Conservation (phyloP, 2,888 invertebrate genomes). For the Ethmia dodecea region DNA sequence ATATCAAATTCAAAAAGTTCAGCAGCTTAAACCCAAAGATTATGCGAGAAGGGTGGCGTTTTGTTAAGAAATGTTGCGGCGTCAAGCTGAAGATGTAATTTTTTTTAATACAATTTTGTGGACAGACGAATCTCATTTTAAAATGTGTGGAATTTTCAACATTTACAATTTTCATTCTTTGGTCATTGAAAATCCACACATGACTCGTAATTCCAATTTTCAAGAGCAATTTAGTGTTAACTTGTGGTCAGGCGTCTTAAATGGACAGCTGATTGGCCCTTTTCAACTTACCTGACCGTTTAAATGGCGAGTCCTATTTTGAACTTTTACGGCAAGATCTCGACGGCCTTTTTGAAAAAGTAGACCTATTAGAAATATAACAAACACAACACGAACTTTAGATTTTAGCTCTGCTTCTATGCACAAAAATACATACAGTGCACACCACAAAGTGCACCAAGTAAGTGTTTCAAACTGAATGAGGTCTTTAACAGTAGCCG, state of each 20-base stretch:
- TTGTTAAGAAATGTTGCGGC: constrained; percentile 11
- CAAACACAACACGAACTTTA: too few species aligned
- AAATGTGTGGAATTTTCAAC: constrained; percentile 7
- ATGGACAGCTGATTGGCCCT: background rate
- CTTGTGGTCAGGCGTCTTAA: background rate
- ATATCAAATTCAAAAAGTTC: background rate
- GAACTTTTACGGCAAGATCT: background rate
- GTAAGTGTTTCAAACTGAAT: too few species aligned
- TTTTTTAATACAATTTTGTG: constrained; percentile 7
- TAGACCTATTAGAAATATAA: too few species aligned
- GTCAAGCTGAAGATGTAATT: constrained; percentile 2
- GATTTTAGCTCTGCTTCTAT: too few species aligned
- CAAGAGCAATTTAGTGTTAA: too few species aligned
- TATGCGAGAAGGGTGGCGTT: constrained; percentile 14
- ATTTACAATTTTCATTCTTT: constrained; percentile 6
- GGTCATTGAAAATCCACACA: background rate
- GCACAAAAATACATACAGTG: too few species aligned
- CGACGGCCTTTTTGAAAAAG: background rate
- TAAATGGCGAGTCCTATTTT: background rate
- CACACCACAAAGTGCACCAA: too few species aligned
- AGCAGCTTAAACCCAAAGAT: constrained; percentile 6
- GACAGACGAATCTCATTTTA: constrained; percentile 9
- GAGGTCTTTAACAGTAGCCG: too few species aligned
- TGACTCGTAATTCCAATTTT: background rate
- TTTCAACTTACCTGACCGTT: background rate